A percentile compares a stretch with the other conserved stretches of the same genome.
Evolutionary conservation across 2,797 vertebrate genomes (phyloP).

Genomic region (Ataeniobius toweri): DNA sequence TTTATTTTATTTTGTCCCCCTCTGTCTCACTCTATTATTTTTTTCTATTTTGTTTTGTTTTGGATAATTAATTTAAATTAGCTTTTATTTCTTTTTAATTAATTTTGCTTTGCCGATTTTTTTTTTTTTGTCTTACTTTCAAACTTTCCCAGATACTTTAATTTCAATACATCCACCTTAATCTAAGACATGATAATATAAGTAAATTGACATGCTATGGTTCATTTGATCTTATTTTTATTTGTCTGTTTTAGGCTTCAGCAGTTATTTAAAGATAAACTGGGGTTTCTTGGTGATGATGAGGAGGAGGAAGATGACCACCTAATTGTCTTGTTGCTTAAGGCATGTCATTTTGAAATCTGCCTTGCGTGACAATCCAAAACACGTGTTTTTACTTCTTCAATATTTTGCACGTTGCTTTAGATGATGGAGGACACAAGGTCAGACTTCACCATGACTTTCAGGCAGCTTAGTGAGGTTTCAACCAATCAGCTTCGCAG

Average conservation of each 20-base stretch:
- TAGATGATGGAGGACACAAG: conserved; percentile 84
- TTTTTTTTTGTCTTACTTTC: too few relatives aligned
- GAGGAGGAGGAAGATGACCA: conserved; percentile 71
- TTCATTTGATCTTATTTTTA: neutral
- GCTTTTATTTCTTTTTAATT: too few relatives aligned
- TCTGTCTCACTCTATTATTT: too few relatives aligned
- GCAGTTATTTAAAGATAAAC: conserved; percentile 82
- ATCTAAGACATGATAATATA: neutral
- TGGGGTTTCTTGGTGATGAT: conserved; percentile 79
- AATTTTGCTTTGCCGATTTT: too few relatives aligned
- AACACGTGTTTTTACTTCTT: neutral
- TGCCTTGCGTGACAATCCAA: neutral
- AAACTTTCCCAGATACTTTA: neutral
- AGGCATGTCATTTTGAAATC: conserved; percentile 64
- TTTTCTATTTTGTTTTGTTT: too few relatives aligned
- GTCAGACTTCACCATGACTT: conserved; percentile 86
- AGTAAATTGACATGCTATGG: too few relatives aligned
- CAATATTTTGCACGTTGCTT: neutral
- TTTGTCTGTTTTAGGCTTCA: conserved; percentile 72
- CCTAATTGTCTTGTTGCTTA: conserved; percentile 80
- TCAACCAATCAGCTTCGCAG: conserved; percentile 70
- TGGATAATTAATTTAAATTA: too few relatives aligned
- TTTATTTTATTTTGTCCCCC: too few relatives aligned
- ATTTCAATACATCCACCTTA: neutral
- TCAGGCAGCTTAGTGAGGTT: conserved; percentile 83